Base-by-base conservation (phyloP, 2,113 vertebrate species). In the Martes martes region DNA sequence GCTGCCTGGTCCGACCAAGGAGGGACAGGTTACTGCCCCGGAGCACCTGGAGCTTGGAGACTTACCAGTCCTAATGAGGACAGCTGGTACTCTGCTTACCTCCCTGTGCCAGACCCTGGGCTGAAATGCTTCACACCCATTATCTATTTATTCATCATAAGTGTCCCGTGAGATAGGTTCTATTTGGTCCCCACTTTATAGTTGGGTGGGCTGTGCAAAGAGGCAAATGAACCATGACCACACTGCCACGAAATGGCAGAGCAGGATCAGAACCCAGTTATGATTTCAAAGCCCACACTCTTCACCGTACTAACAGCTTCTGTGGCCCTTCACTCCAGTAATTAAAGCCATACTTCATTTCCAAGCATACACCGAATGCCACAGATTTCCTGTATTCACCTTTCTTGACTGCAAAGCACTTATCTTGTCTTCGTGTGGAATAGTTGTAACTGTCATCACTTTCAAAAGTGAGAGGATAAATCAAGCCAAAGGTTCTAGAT, bases 301-400 rank as follows among this genome's bases (percentile, higher is more conserved):
- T 13, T 21, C 63, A 45, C 23, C 0, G 0, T 0, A 0, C 11
- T 52, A 33, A 14, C 15, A 19, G 85, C 73, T 13, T n/a, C 83
- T 16, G 8, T 1, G 1, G 6, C 11, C 33, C 8, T 10, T 21
- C 9, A 2, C 11, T 9, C 16, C 6, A 0, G 10, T 16, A 19
- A 13, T 13, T 13, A 18, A 52, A 11, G 73, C 1, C 39, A 52
- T 1, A 36, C 13, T 8, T 7, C 0, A 26, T 33, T 24, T 19
- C 19, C 13, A 21, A 18, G 16, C 6, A 0, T 28, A 45, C 5
- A 4, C 50, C 2, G 3, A 69, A 23, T 0, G 4, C 47, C 65
- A 76, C 71, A 76, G 28, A 19, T 24, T 21, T n/a, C 65, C 50
- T 16, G 55, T 31, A 5, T 7, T 9, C 24, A 14, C 69, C 59